Evolutionary conservation across 2,888 invertebrate genomes (phyloP), one percentile per base, ranked within the genome.

Genomic region (Anthoptus insignis): DNA sequence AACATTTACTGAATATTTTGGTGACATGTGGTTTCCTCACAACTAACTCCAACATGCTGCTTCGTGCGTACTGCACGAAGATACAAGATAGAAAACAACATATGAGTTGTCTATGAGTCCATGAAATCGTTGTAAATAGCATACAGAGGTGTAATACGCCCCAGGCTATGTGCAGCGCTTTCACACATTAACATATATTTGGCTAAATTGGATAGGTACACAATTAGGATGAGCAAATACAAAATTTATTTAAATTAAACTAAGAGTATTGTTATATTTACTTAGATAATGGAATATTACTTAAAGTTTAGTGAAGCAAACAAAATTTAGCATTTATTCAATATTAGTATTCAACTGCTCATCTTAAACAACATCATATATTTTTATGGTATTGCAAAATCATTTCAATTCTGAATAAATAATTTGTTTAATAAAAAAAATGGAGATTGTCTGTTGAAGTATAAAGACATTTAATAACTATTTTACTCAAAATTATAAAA

Each of bases 251-350:
- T 47, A 83, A 83, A 88, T 84, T 87, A 86, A 80, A 82, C 87
- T 89, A 88, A 63, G 79, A 82, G 80, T 83, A 86, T 83, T 81
- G 82, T 84, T 83, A 88, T 81, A 87, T 83, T 89, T 87, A 87
- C 88, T 88, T 88, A 89, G 85, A 82, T 88, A 90, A 91, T 92
- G 91, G 91, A 92, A 91, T 92, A 91, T 85, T 84, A 89, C 88
- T 90, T 88, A 90, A 42, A 80, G 87, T 83, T 82, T 79, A 82
- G 80, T 82, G 82, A 86, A 86, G 86, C 84, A 84, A 86, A 83
- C 79, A 78, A 79, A 81, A 81, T 66, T 71, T 69, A 64, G 70
- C 45, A 45, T 53, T 53, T 53, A 59, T 34, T 45, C 39, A 34
- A 50, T 50, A 52, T 58, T 63, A 61, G 54, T 45, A 19, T 37